Conservation (phyloP, 2,888 invertebrate genomes). For the Drosophila helvetica region DNA sequence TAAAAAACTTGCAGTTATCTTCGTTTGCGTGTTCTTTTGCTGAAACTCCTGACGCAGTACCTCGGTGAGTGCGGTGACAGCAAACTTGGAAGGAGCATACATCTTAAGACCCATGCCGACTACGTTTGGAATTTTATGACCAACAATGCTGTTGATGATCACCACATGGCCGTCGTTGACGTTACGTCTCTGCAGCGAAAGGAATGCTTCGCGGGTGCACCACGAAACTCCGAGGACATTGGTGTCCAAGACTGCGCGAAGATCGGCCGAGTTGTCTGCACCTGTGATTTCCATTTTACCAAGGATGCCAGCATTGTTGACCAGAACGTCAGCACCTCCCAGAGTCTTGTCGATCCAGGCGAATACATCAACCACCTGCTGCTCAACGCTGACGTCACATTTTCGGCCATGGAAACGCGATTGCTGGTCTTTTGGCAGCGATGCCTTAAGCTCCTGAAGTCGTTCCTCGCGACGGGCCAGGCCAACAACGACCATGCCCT, state of each 20-base stretch:
- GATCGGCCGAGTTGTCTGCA: constrained; percentile 58
- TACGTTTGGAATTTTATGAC: constrained; percentile 67
- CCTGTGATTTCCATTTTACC: constrained; percentile 17
- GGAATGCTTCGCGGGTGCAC: constrained; percentile 84
- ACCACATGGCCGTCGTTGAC: constrained; percentile 84
- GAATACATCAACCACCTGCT: constrained; percentile 32
- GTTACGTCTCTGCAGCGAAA: constrained; percentile 83
- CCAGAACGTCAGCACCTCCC: constrained; percentile 89
- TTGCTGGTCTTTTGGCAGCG: constrained; percentile 44
- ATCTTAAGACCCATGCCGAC: constrained; percentile 66
- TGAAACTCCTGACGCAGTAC: constrained; percentile 78
- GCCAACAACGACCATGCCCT: constrained; percentile 85
- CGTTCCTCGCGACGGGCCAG: constrained; percentile 84
- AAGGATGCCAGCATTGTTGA: constrained; percentile 93
- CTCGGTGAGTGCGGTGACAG: constrained; percentile 75
- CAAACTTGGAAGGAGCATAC: constrained; percentile 78
- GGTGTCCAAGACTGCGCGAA: constrained; percentile 82
- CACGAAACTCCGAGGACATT: constrained; percentile 84
- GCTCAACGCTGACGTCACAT: constrained; percentile 30
- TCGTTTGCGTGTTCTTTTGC: constrained; percentile 59
- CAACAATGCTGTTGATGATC: constrained; percentile 82
- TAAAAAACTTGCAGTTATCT: constrained; percentile 61
- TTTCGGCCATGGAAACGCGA: constrained; percentile 19
- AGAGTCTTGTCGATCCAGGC: constrained; percentile 84
- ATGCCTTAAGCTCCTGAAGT: constrained; percentile 86